Base-by-base conservation (phyloP, 2,797 vertebrate species). In the Catostomus latipinnis region DNA sequence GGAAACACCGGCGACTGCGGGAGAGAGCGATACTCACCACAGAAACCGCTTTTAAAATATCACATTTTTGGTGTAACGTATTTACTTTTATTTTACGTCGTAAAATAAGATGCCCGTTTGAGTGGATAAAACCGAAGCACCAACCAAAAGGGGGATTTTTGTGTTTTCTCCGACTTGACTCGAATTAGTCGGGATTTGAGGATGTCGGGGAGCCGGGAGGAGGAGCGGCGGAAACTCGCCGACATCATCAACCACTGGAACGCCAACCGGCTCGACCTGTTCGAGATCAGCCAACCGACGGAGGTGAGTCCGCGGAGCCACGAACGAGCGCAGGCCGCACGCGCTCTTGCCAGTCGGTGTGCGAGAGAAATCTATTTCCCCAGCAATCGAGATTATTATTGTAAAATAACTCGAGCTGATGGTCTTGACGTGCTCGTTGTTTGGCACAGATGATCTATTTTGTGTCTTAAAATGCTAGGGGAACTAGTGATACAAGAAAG, bases 181-280 rank as follows among this genome's bases (percentile, higher is more conserved):
- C 70, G 69, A 57, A 72, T 80, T 78, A 67, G 18, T 6, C 68
- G 50, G 73, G 79, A 81, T 79, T 80, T 87, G 88, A 93, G 88
- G 84, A 96, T 96, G 93, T 93, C 95, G 91, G 95, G 96, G 87
- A 96, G 94, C 91, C 95, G 97, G 90, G 97, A 98, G 93, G 97
- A 98, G 93, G 97, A 99, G 93, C 96, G 97, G 94, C 96, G 97
- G 91, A 99, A 98, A 90, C 96, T 99, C 91, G 97, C 96, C 90
- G 97, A 99, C 94, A 99, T 98, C 94, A 99, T 99, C 92, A 98
- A 96, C 95, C 97, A 98, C 93, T 99, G 97, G 97, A 99, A 99
- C 95, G 97, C 97, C 91, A 99, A 98, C 97, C 96, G 97, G 94
- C 97, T 99, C 92, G 97, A 99, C 96, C 96, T 99, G 95, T 99